A percentile compares a stretch with the other conserved stretches of the same genome.
Evolutionary conservation across 2,797 vertebrate species (phyloP).

Genomic region (Acrocephalus scirpaceus): DNA sequence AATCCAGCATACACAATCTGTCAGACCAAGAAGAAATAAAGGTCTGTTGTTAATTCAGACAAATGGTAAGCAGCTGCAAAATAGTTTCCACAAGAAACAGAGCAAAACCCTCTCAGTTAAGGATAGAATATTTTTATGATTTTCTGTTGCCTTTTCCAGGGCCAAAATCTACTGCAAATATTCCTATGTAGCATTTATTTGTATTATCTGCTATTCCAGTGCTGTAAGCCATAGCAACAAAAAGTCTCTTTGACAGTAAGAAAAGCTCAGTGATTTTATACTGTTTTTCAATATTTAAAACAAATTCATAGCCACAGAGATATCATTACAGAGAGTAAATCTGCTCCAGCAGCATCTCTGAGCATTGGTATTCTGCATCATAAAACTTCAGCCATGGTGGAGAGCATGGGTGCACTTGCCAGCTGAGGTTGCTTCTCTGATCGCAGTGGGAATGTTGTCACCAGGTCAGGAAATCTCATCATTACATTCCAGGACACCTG

Average conservation of each 20-base stretch:
- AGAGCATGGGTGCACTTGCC: background rate
- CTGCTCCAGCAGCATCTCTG: background rate
- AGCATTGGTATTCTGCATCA: background rate
- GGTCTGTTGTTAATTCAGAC: slow-evolving; percentile 77
- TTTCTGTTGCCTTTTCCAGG: slow-evolving; percentile 65
- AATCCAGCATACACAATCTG: slow-evolving; percentile 67
- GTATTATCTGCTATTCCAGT: background rate
- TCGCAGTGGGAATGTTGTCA: background rate
- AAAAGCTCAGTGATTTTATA: background rate
- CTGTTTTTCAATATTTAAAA: background rate
- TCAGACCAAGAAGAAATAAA: slow-evolving; percentile 72
- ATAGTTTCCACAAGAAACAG: slow-evolving; percentile 72
- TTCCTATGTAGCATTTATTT: background rate
- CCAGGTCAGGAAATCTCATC: background rate
- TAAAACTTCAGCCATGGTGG: background rate
- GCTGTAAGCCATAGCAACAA: background rate
- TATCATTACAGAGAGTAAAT: background rate
- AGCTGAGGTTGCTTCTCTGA: background rate
- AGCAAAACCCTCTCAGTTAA: slow-evolving; percentile 50
- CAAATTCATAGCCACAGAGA: background rate
- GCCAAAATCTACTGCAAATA: slow-evolving; percentile 24
- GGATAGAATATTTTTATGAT: slow-evolving; percentile 40
- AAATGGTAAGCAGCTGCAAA: slow-evolving; percentile 76
- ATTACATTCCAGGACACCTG: background rate
- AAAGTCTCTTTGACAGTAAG: background rate